These are phyloP conservation scores for Aphaenogaster ashmeadi DNA, from an alignment of 1,140 invertebrate genomes.

Conservation along the genomic window DNA sequence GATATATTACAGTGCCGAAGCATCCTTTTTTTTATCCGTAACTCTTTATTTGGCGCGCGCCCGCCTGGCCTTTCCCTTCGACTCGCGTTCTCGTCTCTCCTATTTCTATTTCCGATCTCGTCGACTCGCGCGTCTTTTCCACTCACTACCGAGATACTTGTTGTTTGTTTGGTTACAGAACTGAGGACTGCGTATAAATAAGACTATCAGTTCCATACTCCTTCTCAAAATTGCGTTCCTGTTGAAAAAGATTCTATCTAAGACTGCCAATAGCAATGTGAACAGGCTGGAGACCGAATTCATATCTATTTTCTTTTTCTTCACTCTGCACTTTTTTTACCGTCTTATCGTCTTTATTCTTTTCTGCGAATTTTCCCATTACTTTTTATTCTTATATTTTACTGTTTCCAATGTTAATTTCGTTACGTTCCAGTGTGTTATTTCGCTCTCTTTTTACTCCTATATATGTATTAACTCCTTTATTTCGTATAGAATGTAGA, in stretches of 20 bases:
- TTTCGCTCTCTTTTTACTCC: conserved; percentile 18
- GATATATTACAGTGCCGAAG: conserved; percentile 39
- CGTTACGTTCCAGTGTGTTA: neutral
- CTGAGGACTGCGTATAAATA: neutral
- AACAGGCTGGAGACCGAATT: neutral
- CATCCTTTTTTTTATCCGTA: conserved; percentile 34
- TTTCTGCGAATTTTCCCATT: neutral
- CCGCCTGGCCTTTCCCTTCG: neutral
- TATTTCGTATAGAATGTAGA: conserved; percentile 38
- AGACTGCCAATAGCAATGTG: neutral
- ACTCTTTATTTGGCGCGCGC: conserved; percentile 43
- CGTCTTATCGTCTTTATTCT: neutral
- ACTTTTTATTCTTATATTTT: conserved; percentile 18
- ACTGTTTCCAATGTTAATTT: conserved; percentile 28
- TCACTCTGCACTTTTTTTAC: conserved; percentile 4
- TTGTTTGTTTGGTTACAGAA: conserved; percentile 27
- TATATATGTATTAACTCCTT: conserved; percentile 29
- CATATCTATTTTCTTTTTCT: neutral
- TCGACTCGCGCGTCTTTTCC: neutral
- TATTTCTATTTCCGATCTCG: neutral
- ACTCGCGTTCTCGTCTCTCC: conserved; percentile 11
- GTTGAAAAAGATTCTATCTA: conserved; percentile 21
- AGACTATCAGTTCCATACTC: neutral
- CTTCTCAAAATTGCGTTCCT: conserved; percentile 1
- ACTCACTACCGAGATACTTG: neutral